A percentile compares a stretch with the other conserved stretches of the same genome.
Conservation (phyloP, 2,888 invertebrate species). For the Euplagia quadripunctaria region DNA sequence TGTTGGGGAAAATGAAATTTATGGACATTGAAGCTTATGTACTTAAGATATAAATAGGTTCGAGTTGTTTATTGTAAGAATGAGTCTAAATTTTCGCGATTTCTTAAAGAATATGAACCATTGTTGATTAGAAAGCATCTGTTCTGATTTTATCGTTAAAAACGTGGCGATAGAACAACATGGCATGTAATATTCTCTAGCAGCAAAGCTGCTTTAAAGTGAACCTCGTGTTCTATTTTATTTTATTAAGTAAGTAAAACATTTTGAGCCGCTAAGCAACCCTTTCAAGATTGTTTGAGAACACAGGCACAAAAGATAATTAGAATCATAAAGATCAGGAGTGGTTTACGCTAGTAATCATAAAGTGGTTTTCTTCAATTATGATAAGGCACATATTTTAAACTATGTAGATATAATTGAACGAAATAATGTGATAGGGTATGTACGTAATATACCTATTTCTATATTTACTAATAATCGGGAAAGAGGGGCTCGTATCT, state of each 20-base stretch:
- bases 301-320: not conserved
- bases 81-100: not conserved
- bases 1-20: constrained; percentile 14
- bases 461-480: not conserved
- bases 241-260: too few species aligned
- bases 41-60: constrained; percentile 5
- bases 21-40: constrained; percentile 2
- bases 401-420: not conserved
- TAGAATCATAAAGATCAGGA: not conserved
- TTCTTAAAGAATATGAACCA: not conserved
- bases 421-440: not conserved
- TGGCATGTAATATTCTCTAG: not conserved
- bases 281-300: not conserved
- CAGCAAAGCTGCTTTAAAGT: not conserved
- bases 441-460: not conserved
- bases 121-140: not conserved
- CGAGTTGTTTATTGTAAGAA: not conserved
- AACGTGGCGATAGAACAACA: not conserved
- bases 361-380: not conserved
- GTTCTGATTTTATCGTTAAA: not conserved
- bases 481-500: too few species aligned
- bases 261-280: not conserved
- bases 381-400: not conserved
- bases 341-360: not conserved
- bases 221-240: too few species aligned